Evolutionary conservation across 2,888 invertebrate species (phyloP).

Genomic region (Drosophila paramelanica): DNA sequence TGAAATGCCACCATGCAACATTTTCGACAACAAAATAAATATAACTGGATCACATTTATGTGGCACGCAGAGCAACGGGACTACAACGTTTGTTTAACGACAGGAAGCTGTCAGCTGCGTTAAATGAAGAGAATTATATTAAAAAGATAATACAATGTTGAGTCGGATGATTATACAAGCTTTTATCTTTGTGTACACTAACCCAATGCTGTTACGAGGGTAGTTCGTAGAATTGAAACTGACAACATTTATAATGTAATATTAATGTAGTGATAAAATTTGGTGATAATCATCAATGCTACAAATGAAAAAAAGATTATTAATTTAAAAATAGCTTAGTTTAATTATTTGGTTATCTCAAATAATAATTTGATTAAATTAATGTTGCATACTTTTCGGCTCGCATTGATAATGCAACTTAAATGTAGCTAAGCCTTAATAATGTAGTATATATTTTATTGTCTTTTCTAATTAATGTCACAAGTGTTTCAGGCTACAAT

Average conservation of each 20-base stretch:
- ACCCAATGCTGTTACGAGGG: conserved; percentile 8
- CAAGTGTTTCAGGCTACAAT: neutral
- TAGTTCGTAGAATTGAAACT: neutral
- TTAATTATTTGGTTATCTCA: too few species aligned
- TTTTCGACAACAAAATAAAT: conserved; percentile 5
- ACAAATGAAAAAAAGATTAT: too few species aligned
- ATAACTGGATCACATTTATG: conserved; percentile 35
- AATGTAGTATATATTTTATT: neutral
- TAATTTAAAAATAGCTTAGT: too few species aligned
- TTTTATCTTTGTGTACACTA: conserved; percentile 58
- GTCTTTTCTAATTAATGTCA: neutral
- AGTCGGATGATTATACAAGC: conserved; percentile 40
- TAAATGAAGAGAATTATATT: conserved; percentile 57
- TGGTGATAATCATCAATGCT: too few species aligned
- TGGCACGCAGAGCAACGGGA: conserved; percentile 8
- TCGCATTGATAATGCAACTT: conserved; percentile 4
- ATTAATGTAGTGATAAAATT: too few species aligned
- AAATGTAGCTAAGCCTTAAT: neutral
- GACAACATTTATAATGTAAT: too few species aligned
- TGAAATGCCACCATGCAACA: conserved; percentile 23
- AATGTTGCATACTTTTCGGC: conserved; percentile 48
- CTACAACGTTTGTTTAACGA: conserved; percentile 67
- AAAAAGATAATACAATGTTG: conserved; percentile 64
- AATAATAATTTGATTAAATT: neutral
- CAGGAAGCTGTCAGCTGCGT: conserved; percentile 73